Conservation (phyloP, 2,113 vertebrate species). For the Grammomys surdaster region DNA sequence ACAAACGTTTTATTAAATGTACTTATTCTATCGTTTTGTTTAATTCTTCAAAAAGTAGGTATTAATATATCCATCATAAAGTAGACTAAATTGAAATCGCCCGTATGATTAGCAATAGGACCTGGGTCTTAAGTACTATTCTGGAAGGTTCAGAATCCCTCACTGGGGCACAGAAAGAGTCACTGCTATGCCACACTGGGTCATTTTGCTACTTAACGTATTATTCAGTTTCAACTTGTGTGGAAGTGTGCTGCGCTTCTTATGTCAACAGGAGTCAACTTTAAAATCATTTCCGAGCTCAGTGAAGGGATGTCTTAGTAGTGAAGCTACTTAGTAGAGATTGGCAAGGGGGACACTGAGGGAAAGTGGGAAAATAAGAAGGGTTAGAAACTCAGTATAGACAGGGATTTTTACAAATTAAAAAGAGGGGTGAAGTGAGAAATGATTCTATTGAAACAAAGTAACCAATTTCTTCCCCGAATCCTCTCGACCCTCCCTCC, state of each 20-base stretch:
- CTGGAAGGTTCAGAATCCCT: not conserved
- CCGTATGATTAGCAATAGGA: not conserved
- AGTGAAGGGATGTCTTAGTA: not conserved
- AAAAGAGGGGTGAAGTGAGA: not conserved
- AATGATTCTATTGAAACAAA: conserved; percentile 24
- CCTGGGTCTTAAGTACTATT: not conserved
- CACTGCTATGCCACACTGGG: not conserved
- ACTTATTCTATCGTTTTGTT: not conserved
- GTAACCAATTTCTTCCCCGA: not conserved
- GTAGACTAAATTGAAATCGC: not conserved
- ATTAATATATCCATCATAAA: not conserved
- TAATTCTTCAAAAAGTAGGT: not conserved
- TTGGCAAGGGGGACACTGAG: not conserved
- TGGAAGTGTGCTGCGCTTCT: not conserved
- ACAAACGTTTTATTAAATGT: not conserved
- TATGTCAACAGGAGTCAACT: not conserved
- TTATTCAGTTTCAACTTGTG: not conserved
- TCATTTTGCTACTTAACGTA: not conserved
- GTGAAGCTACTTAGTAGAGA: not conserved
- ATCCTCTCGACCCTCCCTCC: not conserved
- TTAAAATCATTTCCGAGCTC: conserved; percentile 8
- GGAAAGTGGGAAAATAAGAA: not conserved
- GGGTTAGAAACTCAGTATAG: not conserved
- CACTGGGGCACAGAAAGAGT: not conserved
- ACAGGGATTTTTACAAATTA: conserved; percentile 26